Conservation (phyloP, 37 sponge, comb jelly and placozoan species). For the Tethya wilhelma region DNA sequence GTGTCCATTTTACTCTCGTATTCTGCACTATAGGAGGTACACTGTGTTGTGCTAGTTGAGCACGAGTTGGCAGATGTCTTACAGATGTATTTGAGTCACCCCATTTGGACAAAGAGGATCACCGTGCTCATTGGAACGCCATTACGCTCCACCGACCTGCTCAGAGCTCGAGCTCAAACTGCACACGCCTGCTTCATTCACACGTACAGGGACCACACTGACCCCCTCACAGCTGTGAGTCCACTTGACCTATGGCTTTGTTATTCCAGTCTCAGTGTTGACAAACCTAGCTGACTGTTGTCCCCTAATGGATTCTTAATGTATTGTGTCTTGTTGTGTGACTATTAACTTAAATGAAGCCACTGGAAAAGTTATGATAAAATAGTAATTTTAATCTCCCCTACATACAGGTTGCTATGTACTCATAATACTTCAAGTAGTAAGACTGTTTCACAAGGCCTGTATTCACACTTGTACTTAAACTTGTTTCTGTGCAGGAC, state of each 20-base stretch:
- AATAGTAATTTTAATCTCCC: too few species aligned
- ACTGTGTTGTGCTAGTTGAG: constrained; percentile 45
- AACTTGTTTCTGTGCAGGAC: too few species aligned
- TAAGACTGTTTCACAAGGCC: too few species aligned
- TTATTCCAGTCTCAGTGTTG: too few species aligned
- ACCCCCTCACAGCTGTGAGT: constrained; percentile 67
- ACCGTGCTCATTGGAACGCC: constrained; percentile 67
- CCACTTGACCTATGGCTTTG: background rate
- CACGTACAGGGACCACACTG: constrained; percentile 22
- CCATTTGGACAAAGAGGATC: constrained; percentile 68
- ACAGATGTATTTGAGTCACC: constrained; percentile 52
- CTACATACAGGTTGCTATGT: too few species aligned
- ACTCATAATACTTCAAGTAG: too few species aligned
- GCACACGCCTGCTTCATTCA: constrained; percentile 74
- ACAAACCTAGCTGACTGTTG: too few species aligned
- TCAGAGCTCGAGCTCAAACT: constrained; percentile 45
- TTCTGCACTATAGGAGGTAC: constrained; percentile 8
- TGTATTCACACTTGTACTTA: too few species aligned
- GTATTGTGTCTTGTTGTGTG: too few species aligned
- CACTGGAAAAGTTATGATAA: too few species aligned
- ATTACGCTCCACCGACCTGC: constrained; percentile 55
- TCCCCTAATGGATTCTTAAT: too few species aligned
- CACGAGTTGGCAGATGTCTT: constrained; percentile 23
- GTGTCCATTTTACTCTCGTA: background rate
- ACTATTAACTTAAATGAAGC: too few species aligned